Conservation (phyloP, 2,113 vertebrate genomes). For the Xenotilapia longispinis region DNA sequence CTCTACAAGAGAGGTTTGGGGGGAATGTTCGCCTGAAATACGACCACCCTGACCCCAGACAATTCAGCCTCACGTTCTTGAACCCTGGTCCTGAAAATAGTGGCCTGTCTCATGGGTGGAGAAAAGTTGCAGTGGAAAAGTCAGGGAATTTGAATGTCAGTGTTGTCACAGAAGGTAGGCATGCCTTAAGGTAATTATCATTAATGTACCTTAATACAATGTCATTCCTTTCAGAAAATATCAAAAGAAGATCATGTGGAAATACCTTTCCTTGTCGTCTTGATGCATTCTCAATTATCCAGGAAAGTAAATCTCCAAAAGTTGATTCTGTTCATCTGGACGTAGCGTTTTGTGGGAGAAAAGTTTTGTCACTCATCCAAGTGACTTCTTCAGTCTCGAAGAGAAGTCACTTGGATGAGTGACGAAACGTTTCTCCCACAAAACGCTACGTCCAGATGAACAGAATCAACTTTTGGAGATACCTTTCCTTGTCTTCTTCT, state of each 20-base stretch:
- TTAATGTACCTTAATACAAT: too few species aligned
- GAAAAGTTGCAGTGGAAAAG: conserved; percentile 64
- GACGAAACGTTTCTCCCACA: background rate
- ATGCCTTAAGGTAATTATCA: background rate
- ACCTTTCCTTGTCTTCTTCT: background rate
- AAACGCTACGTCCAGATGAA: background rate
- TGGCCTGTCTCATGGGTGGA: conserved; percentile 74
- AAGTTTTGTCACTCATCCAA: too few species aligned
- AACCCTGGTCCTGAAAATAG: conserved; percentile 12
- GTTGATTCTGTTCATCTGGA: too few species aligned
- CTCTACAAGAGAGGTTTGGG: conserved; percentile 1
- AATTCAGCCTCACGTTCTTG: conserved; percentile 68
- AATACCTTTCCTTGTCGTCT: too few species aligned
- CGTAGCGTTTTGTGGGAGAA: too few species aligned
- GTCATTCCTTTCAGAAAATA: too few species aligned
- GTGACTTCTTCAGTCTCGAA: too few species aligned
- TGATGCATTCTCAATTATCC: too few species aligned
- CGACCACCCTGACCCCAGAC: conserved; percentile 1
- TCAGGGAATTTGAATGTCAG: conserved; percentile 61
- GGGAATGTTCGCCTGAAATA: conserved; percentile 18
- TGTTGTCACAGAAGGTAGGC: conserved; percentile 16
- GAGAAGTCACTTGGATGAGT: too few species aligned
- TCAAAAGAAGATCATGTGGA: too few species aligned
- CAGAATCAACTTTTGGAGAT: background rate
- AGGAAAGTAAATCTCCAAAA: too few species aligned